Percentiles rank a stretch among this genome's conserved stretches.
Evolutionary conservation across 2,113 vertebrate genomes (phyloP).

Genomic region (Catharus minimus): DNA sequence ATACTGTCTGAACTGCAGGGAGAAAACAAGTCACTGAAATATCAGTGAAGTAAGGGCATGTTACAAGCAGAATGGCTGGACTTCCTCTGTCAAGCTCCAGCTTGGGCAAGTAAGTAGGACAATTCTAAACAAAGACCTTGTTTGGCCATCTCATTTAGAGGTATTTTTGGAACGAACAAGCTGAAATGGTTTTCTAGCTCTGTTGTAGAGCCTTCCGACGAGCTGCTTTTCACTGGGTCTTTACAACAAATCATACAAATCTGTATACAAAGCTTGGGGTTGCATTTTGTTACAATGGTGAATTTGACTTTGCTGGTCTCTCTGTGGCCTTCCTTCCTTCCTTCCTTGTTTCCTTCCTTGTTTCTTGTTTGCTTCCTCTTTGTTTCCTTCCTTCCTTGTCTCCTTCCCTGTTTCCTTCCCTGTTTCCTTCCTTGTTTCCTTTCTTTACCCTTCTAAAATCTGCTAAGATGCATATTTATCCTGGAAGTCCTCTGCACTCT

Average conservation of each 20-base stretch:
- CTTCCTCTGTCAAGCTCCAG: background rate
- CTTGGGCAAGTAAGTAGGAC: background rate
- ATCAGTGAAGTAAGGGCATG: constrained; percentile 56
- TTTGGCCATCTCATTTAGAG: background rate
- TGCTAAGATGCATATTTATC: background rate
- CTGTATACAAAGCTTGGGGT: background rate
- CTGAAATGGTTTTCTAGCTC: background rate
- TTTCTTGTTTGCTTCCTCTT: too few relatives aligned
- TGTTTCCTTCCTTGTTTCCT: too few relatives aligned
- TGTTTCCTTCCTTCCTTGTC: background rate
- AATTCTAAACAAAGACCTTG: constrained; percentile 11
- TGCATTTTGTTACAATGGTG: background rate
- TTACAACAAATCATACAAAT: background rate
- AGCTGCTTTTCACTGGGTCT: background rate
- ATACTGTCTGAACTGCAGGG: constrained; percentile 73
- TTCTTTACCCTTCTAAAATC: background rate
- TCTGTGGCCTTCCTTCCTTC: background rate
- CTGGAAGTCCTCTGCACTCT: background rate
- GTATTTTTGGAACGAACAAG: background rate
- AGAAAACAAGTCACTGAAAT: constrained; percentile 71
- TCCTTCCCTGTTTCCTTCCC: too few relatives aligned
- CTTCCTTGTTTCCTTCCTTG: background rate
- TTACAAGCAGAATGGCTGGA: constrained; percentile 34
- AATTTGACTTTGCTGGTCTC: background rate
- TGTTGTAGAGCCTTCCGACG: background rate